phyloP scores from a whole-genome alignment of 2,888 invertebrate genomes.

The Brassicogethes aeneus region DNA sequence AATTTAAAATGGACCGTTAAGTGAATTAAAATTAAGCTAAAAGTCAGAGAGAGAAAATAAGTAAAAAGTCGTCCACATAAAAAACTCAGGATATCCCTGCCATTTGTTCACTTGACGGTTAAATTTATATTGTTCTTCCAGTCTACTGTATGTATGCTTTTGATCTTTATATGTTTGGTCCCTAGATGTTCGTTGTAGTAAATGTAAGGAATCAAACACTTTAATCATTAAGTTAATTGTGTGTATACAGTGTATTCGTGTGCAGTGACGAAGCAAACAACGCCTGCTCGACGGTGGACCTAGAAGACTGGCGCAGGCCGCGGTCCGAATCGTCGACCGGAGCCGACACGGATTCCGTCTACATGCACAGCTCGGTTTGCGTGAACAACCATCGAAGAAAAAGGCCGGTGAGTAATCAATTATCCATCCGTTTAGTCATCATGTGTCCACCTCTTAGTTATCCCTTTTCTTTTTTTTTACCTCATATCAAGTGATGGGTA shows the following conservation, averaged over 20 bases:
- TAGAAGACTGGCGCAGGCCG: slow-evolving; percentile 61
- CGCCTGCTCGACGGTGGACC: slow-evolving; percentile 49
- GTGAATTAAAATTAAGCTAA: no score
- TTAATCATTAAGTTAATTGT: slow-evolving; percentile 20
- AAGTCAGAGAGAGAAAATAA: no score
- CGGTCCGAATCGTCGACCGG: slow-evolving; percentile 67
- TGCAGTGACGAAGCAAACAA: slow-evolving; percentile 70
- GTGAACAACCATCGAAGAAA: slow-evolving; percentile 37
- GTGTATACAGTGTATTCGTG: slow-evolving; percentile 35
- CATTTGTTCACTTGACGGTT: no score
- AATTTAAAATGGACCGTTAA: no score
- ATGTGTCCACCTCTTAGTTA: no score
- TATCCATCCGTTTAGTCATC: no score
- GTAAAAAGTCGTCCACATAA: no score
- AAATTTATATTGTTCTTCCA: no score
- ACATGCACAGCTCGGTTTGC: slow-evolving; percentile 35
- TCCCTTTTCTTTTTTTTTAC: slow-evolving; percentile 2
- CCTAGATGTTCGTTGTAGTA: slow-evolving; percentile 26
- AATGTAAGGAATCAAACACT: slow-evolving; percentile 13
- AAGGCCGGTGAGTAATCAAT: slow-evolving; percentile 41
- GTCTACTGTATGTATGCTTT: no score
- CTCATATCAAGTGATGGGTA: neutral
- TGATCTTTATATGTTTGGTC: no score
- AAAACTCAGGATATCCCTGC: no score
- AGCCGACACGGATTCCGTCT: slow-evolving; percentile 68